These are phyloP conservation scores for Drosophila mulleri DNA, from an alignment of 2,888 invertebrate species.

Conservation along the genomic window DNA sequence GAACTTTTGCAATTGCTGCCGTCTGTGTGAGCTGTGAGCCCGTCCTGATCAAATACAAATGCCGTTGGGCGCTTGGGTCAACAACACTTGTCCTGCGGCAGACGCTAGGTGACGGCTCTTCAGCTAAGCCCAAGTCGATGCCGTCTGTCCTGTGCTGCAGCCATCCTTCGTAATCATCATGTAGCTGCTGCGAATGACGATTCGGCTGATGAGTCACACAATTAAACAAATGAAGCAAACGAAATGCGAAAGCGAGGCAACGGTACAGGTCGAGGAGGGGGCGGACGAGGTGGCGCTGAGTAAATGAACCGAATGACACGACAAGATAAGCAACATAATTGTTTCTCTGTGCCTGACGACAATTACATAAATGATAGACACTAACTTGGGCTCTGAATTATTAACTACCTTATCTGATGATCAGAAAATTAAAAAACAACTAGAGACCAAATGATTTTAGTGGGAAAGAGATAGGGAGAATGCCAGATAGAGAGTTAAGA, in stretches of 20 bases:
- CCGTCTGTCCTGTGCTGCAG: background rate
- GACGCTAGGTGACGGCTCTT: constrained; percentile 56
- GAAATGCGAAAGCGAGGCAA: constrained; percentile 30
- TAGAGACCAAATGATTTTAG: background rate
- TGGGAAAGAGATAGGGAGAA: background rate
- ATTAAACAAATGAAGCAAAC: constrained; percentile 82
- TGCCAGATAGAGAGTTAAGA: background rate
- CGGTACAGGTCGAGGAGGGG: constrained; percentile 6
- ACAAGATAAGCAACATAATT: constrained; percentile 1
- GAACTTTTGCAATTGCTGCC: constrained; percentile 18
- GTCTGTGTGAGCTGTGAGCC: background rate
- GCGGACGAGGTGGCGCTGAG: constrained; percentile 1
- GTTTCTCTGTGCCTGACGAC: background rate
- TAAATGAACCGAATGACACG: constrained; percentile 33
- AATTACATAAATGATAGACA: background rate
- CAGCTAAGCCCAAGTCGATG: constrained; percentile 16
- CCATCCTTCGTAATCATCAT: constrained; percentile 12
- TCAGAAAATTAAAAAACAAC: background rate
- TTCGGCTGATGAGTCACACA: constrained; percentile 77
- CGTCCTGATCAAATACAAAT: constrained; percentile 17
- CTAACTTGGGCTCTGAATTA: background rate
- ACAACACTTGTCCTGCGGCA: constrained; percentile 64
- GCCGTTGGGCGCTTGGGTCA: constrained; percentile 60
- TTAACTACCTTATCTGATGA: background rate
- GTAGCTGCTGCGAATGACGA: constrained; percentile 15